phyloP scores from a whole-genome alignment of 2,113 vertebrate species.

The Oncorhynchus tshawytscha region DNA sequence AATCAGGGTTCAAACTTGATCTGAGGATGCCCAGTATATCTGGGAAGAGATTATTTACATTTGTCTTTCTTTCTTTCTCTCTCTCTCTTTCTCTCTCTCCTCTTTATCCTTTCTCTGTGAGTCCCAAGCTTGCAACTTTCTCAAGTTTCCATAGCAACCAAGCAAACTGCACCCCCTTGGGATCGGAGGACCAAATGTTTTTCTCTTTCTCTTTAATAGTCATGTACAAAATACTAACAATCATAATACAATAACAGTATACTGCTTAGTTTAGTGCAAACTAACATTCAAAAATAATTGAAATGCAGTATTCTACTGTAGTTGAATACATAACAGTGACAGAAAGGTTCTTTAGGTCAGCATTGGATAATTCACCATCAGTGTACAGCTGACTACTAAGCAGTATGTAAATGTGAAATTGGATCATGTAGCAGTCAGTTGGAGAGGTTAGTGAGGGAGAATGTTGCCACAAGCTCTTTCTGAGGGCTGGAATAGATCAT shows the following conservation, averaged over 20 bases:
- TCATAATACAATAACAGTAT: background rate
- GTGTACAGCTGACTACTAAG: too few species aligned
- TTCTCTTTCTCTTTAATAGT: background rate
- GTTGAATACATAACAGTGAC: too few species aligned
- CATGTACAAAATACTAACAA: background rate
- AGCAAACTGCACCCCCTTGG: background rate
- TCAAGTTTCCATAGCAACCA: background rate
- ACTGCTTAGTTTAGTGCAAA: background rate
- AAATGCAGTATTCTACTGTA: background rate
- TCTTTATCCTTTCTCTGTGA: background rate
- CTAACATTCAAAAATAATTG: background rate
- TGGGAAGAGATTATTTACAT: background rate
- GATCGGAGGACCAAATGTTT: background rate
- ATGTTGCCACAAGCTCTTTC: too few species aligned
- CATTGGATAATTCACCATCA: too few species aligned
- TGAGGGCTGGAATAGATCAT: too few species aligned
- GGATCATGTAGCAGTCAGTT: too few species aligned
- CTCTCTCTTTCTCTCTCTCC: too few species aligned
- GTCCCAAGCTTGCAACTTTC: background rate
- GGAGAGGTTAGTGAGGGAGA: too few species aligned
- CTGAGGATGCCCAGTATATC: background rate
- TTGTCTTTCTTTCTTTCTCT: too few species aligned
- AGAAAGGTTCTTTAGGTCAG: too few species aligned
- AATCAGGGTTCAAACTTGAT: background rate
- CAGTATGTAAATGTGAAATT: too few species aligned